Evolutionary conservation across 2,888 invertebrate genomes (phyloP).

Genomic region (Keiferia lycopersicella): DNA sequence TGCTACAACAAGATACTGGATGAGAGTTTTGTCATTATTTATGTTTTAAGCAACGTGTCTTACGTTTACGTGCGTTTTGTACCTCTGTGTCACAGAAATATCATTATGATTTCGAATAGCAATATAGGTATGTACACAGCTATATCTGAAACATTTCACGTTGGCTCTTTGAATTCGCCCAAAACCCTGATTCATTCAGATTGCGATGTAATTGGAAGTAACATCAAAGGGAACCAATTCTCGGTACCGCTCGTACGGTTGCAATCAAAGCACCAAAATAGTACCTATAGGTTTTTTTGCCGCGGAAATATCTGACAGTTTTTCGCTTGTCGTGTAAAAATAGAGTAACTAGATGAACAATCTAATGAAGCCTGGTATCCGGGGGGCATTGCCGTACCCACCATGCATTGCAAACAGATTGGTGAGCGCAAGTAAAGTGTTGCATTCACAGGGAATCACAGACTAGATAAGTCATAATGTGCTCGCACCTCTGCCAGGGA

Average conservation of each 20-base stretch:
- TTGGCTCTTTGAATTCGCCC: slow-evolving; percentile 21
- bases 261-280: slow-evolving; percentile 31
- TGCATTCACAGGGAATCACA: too few species aligned
- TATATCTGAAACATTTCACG: background rate
- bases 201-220: slow-evolving; percentile 40
- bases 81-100: too few species aligned
- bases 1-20: background rate
- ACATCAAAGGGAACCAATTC: slow-evolving; percentile 42
- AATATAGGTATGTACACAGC: background rate
- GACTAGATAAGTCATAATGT: too few species aligned
- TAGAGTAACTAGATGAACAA: background rate
- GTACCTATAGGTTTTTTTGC: background rate
- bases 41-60: too few species aligned
- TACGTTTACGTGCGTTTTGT: too few species aligned
- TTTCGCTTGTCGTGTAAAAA: background rate
- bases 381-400: too few species aligned
- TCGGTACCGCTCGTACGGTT: slow-evolving; percentile 32
- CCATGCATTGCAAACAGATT: too few species aligned
- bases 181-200: slow-evolving; percentile 36
- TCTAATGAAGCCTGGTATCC: too few species aligned
- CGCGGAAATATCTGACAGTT: background rate
- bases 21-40: too few species aligned
- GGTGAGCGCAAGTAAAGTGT: too few species aligned
- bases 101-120: too few species aligned
- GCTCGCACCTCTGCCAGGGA: too few species aligned